phyloP scores from a whole-genome alignment of 2,113 vertebrate genomes.

The Harpagus bidentatus region DNA sequence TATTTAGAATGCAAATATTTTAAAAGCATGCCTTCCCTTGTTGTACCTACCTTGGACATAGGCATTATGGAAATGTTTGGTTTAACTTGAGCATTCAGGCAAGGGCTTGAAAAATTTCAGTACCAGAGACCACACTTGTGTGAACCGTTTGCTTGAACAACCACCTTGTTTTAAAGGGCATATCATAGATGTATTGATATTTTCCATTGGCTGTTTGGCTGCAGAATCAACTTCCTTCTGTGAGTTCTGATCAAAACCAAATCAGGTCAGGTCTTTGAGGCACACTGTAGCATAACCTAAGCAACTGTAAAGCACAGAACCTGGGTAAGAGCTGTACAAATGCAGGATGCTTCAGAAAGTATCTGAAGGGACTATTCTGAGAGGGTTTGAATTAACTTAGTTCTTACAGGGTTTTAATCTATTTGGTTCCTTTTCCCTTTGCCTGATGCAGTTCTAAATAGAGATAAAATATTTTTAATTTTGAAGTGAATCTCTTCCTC shows the following conservation, averaged over 20 bases:
- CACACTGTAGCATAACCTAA: not conserved
- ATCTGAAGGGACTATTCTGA: not conserved
- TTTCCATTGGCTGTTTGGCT: not conserved
- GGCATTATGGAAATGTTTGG: not conserved
- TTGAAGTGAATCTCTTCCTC: not conserved
- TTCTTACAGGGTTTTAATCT: not conserved
- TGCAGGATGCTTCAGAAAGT: not conserved
- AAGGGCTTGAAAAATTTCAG: not conserved
- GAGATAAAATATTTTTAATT: not conserved
- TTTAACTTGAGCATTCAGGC: not conserved
- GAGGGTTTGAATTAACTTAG: not conserved
- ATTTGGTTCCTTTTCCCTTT: not conserved
- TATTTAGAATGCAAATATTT: not conserved
- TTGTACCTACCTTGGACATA: not conserved
- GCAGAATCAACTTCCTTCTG: not conserved
- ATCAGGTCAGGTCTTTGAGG: not conserved
- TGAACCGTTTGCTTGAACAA: not conserved
- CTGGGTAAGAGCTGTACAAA: not conserved
- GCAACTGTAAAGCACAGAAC: not conserved
- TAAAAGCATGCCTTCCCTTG: not conserved
- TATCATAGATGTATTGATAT: not conserved
- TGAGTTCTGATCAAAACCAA: not conserved
- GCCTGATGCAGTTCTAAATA: not conserved
- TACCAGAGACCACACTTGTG: accelerated
- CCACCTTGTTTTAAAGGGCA: not conserved